Base-by-base conservation (phyloP, 2,888 invertebrate genomes). In the Chymomyza amoena region DNA sequence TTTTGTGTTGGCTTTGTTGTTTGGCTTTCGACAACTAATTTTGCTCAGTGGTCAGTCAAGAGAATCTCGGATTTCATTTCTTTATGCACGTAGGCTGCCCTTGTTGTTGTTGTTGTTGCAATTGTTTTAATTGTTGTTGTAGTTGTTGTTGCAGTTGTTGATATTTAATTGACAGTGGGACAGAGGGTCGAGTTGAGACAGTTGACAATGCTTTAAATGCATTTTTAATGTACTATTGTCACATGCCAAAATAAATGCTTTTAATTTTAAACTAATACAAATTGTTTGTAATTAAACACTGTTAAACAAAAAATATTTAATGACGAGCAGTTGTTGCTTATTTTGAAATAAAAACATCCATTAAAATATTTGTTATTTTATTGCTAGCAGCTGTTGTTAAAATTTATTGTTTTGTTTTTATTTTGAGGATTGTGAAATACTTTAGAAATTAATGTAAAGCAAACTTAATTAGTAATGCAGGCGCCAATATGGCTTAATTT, bases 1-100 rank as follows among this genome's bases (percentile, higher is more conserved):
- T 80, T 76, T 83, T 74, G 75, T 63, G 20, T 68, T 59, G 51
- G 56, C 32, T 56, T 62, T 62, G n/a, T 39, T 28, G 20, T 15
- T 59, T 68, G 51, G 50, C 39, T 20, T 54, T 51, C 32, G 6
- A 25, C 25, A 20, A 13, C 61, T 57, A 50, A 59, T 61, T 68
- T 51, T 76, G 77, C 76, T 72, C 54, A 68, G 61, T 66, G 69
- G 39, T 67, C 73, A 62, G 39, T 67, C 73, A 62, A 72, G 84
- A 84, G 87, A 83, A 87, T 84, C 83, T 84, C 87, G 74, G 79
- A 83, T 84, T 87, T 87, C 87, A 77, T 68, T 76, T 70, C 69
- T 72, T 76, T 72, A 57, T 87, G 83, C 83, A 83, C 83, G 83
- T 83, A 84, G 83, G 32, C 7, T 18, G 25, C 16, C 1, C 7